These are phyloP conservation scores for Gastrophryne carolinensis DNA, from an alignment of 2,797 vertebrate genomes.

Conservation along the genomic window DNA sequence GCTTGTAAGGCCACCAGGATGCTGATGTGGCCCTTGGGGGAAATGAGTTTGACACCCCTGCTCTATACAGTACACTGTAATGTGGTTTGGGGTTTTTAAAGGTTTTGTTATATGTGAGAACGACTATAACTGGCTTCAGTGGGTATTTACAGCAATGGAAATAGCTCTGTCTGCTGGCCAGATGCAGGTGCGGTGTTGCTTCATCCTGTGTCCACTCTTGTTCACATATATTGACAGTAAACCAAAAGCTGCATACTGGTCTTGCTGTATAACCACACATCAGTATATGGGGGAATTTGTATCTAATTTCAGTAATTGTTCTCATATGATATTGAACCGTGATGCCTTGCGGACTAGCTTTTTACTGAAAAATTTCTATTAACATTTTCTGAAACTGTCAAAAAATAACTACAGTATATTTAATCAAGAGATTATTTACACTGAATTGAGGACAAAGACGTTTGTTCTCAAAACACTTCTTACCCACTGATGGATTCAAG, in stretches of 20 bases:
- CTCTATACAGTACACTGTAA: neutral
- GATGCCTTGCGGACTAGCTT: too few relatives aligned
- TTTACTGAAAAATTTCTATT: too few relatives aligned
- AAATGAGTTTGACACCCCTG: too few relatives aligned
- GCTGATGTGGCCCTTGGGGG: too few relatives aligned
- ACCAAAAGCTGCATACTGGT: neutral
- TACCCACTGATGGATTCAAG: too few relatives aligned
- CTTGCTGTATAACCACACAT: neutral
- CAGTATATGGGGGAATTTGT: neutral
- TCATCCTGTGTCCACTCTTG: neutral
- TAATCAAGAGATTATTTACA: too few relatives aligned
- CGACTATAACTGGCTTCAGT: neutral
- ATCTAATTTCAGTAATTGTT: neutral
- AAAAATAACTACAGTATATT: too few relatives aligned
- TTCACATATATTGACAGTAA: neutral
- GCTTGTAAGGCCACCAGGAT: too few relatives aligned
- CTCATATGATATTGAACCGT: too few relatives aligned
- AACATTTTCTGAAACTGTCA: too few relatives aligned
- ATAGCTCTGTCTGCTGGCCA: neutral
- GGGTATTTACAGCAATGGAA: neutral
- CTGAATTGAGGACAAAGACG: too few relatives aligned
- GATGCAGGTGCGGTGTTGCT: neutral
- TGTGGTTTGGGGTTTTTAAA: neutral
- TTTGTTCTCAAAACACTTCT: too few relatives aligned
- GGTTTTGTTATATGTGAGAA: neutral